Percentiles rank a stretch among this genome's conserved stretches.
Evolutionary conservation across 2,113 vertebrate species (phyloP).

Genomic region (Eubucco bourcierii): DNA sequence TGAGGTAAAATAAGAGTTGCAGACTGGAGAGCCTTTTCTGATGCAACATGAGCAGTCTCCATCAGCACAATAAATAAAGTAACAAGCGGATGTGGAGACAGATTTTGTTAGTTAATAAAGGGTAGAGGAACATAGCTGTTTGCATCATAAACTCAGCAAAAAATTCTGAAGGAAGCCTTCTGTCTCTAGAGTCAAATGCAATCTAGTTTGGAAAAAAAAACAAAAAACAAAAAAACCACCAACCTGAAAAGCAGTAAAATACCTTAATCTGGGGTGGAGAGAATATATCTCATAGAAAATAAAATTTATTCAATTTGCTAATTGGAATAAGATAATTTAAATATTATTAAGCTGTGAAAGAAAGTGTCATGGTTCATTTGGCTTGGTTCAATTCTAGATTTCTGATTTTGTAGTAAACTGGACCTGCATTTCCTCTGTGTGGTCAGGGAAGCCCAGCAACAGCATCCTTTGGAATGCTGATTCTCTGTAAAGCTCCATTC

Average conservation of each 20-base stretch:
- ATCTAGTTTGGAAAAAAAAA: background rate
- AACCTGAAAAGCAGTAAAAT: background rate
- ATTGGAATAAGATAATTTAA: background rate
- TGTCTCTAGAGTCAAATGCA: background rate
- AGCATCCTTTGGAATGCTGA: background rate
- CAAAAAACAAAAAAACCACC: too few relatives aligned
- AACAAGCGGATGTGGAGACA: fast-evolving
- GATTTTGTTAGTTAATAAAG: background rate
- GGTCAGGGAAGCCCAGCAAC: background rate
- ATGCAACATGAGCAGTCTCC: background rate
- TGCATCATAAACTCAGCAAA: background rate
- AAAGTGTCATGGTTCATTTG: background rate
- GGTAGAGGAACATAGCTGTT: background rate
- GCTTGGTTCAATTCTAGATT: background rate
- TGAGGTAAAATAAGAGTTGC: fast-evolving
- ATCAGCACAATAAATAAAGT: background rate
- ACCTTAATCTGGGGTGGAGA: background rate
- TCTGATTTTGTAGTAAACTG: background rate
- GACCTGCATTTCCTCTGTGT: background rate
- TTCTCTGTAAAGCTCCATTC: background rate
- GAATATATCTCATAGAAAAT: background rate
- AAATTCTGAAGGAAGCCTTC: background rate
- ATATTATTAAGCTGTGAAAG: background rate
- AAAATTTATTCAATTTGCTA: background rate
- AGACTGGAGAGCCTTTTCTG: background rate